Base-by-base conservation (phyloP, 1,140 invertebrate species). In the Hyposmocoma kahamanoa region DNA sequence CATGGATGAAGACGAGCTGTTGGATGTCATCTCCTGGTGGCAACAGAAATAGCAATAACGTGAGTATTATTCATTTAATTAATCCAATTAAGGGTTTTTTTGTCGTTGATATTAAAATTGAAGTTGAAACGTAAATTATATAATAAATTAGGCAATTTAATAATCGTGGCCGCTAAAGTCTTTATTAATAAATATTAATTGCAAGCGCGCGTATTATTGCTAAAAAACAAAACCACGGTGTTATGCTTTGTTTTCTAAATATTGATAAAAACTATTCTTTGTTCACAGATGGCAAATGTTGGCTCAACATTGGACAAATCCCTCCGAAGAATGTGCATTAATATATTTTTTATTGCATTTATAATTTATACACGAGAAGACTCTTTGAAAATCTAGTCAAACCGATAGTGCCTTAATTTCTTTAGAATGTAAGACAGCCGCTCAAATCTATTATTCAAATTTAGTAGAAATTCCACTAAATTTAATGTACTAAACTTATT, bases 21-120 rank as follows among this genome's bases (percentile, higher is more conserved):
- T 96, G 3, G 94, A 96, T 67, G 93, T 92, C 50, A 93, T 95
- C 48, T 92, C 91, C n/a, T 94, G 92, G 90, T 96, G 93, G 93
- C 92, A 95, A 72, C 88, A 90, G 47, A 87, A 87, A 87, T 88
- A 83, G 66, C 60, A 61, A 59, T 62, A 46, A 72, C 48, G 82
- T 87, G 76, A 79, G 71, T 75, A 67, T 58, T 34, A 9, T 1
- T 20, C 11, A 9, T 3, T 26, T 13, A 15, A 9, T 18, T 18
- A 15, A 43, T 43, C 2, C 6, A 22, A 21, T 1, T 1, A 30
- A 17, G 1, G 19, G n/a, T 30, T 30, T 34, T 30, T 46, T 18
- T 30, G 20, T 46, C 18, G 2, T 11, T 10, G n/a, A n/a, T n/a
- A n/a, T n/a, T n/a, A n/a, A n/a, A n/a, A n/a, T n/a, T n/a, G n/a